Conservation (phyloP, 2,888 invertebrate species). For the Caenorhabditis sp. region DNA sequence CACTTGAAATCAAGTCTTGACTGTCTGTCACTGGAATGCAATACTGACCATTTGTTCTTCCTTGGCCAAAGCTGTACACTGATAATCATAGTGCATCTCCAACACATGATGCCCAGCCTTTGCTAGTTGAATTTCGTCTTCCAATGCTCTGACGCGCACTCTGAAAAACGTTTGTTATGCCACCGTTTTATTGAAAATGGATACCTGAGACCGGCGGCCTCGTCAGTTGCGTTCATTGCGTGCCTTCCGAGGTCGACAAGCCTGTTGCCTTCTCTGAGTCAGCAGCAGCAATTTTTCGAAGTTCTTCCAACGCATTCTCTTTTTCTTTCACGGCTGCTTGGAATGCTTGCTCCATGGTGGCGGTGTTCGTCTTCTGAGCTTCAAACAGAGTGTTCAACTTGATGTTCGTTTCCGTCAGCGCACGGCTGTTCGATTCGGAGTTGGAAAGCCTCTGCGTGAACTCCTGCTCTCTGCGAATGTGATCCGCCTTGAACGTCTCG, state of each 20-base stretch:
- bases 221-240: conserved; percentile 18
- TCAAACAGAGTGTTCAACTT: conserved; percentile 41
- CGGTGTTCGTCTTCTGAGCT: conserved; percentile 37
- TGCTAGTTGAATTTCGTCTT: conserved; percentile 43
- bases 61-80: conserved; percentile 24
- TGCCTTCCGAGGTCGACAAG: conserved; percentile 33
- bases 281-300: conserved; percentile 17
- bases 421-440: conserved; percentile 19
- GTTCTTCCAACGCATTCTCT: conserved; percentile 27
- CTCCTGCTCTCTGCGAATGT: conserved; percentile 17
- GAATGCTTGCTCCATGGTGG: conserved; percentile 30
- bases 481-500: conserved; percentile 45
- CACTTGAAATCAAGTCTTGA: neutral
- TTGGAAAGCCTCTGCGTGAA: conserved; percentile 30
- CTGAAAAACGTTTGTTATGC: conserved; percentile 10
- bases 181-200: neutral
- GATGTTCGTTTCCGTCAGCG: conserved; percentile 36
- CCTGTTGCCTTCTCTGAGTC: conserved; percentile 33
- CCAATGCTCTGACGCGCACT: conserved; percentile 42
- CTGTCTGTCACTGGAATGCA: too few species aligned
- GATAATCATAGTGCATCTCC: conserved; percentile 7
- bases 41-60: conserved; percentile 59
- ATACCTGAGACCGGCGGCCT: conserved; percentile 32
- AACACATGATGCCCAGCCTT: conserved; percentile 14
- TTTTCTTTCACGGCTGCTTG: conserved; percentile 28